Base-by-base conservation (phyloP, 2,888 invertebrate genomes). In the Mesorhabditis sp. region DNA sequence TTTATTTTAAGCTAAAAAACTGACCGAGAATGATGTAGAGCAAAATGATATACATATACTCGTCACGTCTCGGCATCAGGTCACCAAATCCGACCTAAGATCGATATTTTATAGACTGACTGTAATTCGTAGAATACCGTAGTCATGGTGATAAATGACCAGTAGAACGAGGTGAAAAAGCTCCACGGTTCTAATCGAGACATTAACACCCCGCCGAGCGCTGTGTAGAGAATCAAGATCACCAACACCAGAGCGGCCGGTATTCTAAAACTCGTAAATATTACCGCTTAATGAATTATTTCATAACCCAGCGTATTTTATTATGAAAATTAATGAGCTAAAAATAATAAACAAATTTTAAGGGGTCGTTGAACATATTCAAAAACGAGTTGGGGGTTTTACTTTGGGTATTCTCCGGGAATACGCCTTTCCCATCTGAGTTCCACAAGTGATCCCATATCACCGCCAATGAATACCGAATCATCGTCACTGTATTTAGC, bases 91-190 rank as follows among this genome's bases (percentile, higher is more conserved):
- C 86, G 67, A 86, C 83, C 82, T 84, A 68, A 58, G 80, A 70
- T 58, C n/a, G 41, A 66, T 43, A 28, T n/a, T 43, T 13, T 66
- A 7, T 66, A 7, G 6, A 66, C 15, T 43, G 7, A 45, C 13
- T 67, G n/a, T 13, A 50, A 15, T n/a, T 13, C 15, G 45, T 15
- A 10, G 62, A 74, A 64, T 72, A 84, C 85, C 62, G 85, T 85
- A 62, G 86, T 86, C 85, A 85, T 84, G 6, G 86, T 86, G 70
- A 86, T 86, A 73, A 86, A 86, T 66, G 84, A 83, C 83, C 84
- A 86, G 73, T 86, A 86, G 74, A 86, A 86, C n/a, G 83, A 79
- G 43, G 83, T 82, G 74, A 85, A 85, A 70, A 86, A 86, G 43
- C 74, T 77, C 86, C 85, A 85, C 3, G 81, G 78, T 71, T 85